Evolutionary conservation across 2,888 invertebrate species (phyloP).

Genomic region (Dascillus cervinus): DNA sequence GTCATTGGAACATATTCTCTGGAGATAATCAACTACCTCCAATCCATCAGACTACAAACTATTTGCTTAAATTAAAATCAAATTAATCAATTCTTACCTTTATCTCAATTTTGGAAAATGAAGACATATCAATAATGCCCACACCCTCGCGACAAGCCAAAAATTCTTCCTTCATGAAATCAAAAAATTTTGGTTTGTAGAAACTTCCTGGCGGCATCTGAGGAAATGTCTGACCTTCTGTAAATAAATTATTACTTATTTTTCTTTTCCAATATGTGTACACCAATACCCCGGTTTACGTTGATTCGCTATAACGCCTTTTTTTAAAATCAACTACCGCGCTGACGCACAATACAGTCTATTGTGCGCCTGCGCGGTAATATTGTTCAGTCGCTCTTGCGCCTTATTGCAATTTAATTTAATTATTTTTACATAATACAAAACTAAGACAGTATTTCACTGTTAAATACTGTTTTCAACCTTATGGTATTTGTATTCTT

Average conservation of each 20-base stretch:
- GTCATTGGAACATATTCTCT: constrained; percentile 59
- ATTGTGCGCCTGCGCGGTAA: too few species aligned
- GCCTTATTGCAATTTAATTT: too few species aligned
- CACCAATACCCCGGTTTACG: too few species aligned
- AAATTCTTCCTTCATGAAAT: constrained; percentile 62
- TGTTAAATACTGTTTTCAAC: too few species aligned
- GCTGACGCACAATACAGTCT: too few species aligned
- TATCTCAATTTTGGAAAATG: constrained; percentile 68
- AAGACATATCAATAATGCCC: constrained; percentile 71
- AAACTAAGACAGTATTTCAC: too few species aligned
- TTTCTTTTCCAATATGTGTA: background rate
- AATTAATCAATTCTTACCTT: constrained; percentile 44
- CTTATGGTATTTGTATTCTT: too few species aligned
- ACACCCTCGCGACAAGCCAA: constrained; percentile 68
- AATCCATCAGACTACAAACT: constrained; percentile 48
- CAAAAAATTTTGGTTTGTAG: constrained; percentile 62
- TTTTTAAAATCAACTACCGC: too few species aligned
- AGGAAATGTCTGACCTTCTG: constrained; percentile 45
- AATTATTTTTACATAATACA: too few species aligned
- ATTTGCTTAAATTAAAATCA: constrained; percentile 10
- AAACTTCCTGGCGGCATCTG: constrained; percentile 54
- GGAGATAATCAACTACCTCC: constrained; percentile 56
- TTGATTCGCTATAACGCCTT: too few species aligned
- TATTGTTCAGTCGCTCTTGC: too few species aligned
- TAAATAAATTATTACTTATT: constrained; percentile 12